Base-by-base conservation (phyloP, 2,888 invertebrate genomes). In the Operophtera brumata region DNA sequence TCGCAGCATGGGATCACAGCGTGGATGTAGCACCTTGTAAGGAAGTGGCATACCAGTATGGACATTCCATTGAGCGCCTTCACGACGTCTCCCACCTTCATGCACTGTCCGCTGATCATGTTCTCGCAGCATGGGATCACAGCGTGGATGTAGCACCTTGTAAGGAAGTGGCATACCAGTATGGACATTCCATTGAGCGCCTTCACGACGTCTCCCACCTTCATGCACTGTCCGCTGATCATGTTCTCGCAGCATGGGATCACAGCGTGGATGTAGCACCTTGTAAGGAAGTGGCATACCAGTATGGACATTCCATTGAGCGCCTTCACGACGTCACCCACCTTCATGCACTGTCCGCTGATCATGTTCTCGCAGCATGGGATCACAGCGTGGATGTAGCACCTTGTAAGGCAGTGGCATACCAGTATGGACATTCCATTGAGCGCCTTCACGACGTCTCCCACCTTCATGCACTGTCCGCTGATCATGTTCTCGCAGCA, bases 291-390 rank as follows among this genome's bases (percentile, higher is more conserved):
- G n/a, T n/a, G 26, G 6, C 26, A 37, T 37, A 86, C 92, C 87
- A 94, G 92, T 57, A 96, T 94, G 48, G 93, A 92, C 73, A 95
- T 93, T 7, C 96, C 96, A 82, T 95, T 96, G 91, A 94, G 94
- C 0, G 96, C 94, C 34, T 87, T 91, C 34, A 96, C 93, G 12
- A 96, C 94, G 79, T 96, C 96, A 0, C 96, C 96, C 0, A 96
- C 95, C 66, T 94, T 93, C 86, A 94, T 94, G 5, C 96, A 95
- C 65, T 91, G 93, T 2, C 95, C 95, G 69, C 94, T 93, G 8
- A 95, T 92, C 92, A 96, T 93, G 83, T 96, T 96, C 84, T 96
- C 96, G 73, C 94, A 94, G 32, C 96, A 85, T 0, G 96, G 96
- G 37, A 95, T 93, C 57, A 95, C 91, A 0, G n/a, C 94, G n/a